Evolutionary conservation across 2,888 invertebrate genomes (phyloP), one percentile per base, ranked within the genome.

Genomic region (Aplocera efformata): DNA sequence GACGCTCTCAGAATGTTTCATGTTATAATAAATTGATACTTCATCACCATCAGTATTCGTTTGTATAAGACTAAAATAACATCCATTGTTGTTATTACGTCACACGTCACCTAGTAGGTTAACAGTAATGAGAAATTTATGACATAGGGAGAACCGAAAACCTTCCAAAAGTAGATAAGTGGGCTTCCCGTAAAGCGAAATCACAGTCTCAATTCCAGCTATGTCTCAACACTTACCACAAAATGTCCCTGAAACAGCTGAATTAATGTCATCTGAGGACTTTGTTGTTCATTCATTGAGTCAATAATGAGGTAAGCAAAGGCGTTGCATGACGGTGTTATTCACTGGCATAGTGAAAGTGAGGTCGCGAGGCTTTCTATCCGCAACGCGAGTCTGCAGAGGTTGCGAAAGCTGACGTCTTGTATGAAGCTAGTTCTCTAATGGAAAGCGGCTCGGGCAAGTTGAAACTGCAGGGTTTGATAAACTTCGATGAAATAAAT

Each of bases 351-450:
- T 49, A 82, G 86, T 82, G 86, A 88, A 88, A 88, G 86, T 85
- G 84, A 81, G 85, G 82, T 80, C 82, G 73, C 66, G 51, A 43
- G 79, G 83, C 84, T 85, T 85, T 85, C 85, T 85, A 85, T 82
- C 72, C 78, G 80, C 75, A 54, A 45, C 67, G 50, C 50, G 47
- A 36, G 48, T 39, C 32, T 52, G 46, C 44, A 40, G 45, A 48
- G 43, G 71, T 81, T 80, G 82, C 85, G 84, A 86, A 85, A 85
- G 80, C 73, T 63, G 48, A 34, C 47, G 42, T 32, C 47, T 48
- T 42, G 49, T 58, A 57, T 48, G 51, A 56, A 53, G 51, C 42
- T 55, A 50, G 59, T 49, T 56, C 55, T 56, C 48, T 56, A 58
- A 55, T 58, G 43, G 57, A 59, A 60, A 42, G 44, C 36, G 25